Base-by-base conservation (phyloP, 2,113 vertebrate genomes). In the Corapipo altera region DNA sequence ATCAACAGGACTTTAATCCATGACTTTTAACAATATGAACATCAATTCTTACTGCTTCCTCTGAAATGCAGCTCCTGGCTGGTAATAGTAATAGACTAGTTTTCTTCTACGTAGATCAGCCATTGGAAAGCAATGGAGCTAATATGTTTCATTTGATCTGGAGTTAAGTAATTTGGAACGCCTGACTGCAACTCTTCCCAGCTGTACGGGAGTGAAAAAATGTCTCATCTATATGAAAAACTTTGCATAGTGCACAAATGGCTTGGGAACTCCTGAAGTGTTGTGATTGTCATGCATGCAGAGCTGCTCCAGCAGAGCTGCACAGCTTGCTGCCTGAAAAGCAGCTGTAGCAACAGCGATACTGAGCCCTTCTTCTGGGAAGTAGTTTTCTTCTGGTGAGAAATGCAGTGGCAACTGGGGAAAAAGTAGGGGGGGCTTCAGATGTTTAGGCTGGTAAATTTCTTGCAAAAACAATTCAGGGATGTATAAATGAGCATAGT, bases 1-100 rank as follows among this genome's bases (percentile, higher is more conserved):
- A 81, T 87, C 88, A 87, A 41, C 76, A 72, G 73, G 66, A 86
- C 73, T 79, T 92, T 80, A 92, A 84, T 92, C 70, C 39, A 19
- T 65, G 77, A 54, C 46, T 94, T 92, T 89, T 74, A 94, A 84
- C 83, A 52, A 41, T n/a, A 30, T 48, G 80, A 94, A 61, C 37
- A n/a, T 86, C 43, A 55, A 11, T 93, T 75, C 41, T 69, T 69
- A 37, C 49, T 4, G 9, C 52, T 81, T 57, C 59, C 37, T 80
- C 64, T 84, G 61, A 78, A 89, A 88, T 76, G 73, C 66, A 69
- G 8, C 27, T 83, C 46, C 71, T 89, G 83, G 71, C 54, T 94
- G 87, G 32, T 86, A 89, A 57, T 51, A 85, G 49, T 76, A 92
- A 69, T 72, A 90, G 35, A 57, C 55, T 86, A 8, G 78, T 94